A percentile compares a stretch with the other conserved stretches of the same genome.
Evolutionary conservation across 2,797 vertebrate genomes (phyloP).

Genomic region (Bovichtus variegatus): DNA sequence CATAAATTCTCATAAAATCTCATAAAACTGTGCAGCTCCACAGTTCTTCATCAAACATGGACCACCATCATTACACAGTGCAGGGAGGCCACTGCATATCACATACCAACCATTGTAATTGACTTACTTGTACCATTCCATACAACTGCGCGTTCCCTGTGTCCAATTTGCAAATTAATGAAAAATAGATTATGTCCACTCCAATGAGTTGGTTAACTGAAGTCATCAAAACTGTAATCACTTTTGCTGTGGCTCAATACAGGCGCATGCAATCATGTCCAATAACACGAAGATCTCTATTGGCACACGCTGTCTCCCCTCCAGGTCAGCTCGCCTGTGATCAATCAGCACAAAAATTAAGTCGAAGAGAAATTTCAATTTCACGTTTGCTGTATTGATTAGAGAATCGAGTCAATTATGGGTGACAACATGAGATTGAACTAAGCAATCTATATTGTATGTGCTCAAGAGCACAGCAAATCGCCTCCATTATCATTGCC

Average conservation of each 20-base stretch:
- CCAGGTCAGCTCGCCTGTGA: constrained; percentile 37
- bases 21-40: not conserved
- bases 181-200: constrained; percentile 60
- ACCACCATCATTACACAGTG: not conserved
- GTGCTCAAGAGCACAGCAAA: constrained; percentile 51
- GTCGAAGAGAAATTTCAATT: constrained; percentile 74
- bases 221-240: constrained; percentile 73
- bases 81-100: not conserved
- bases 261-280: constrained; percentile 48
- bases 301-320: constrained; percentile 38
- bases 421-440: constrained; percentile 64
- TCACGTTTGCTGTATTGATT: constrained; percentile 72
- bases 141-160: constrained; percentile 17
- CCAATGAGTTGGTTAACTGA: constrained; percentile 60
- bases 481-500: constrained; percentile 33
- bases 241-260: constrained; percentile 62
- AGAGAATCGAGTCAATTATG: constrained; percentile 76
- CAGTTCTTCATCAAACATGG: constrained; percentile 26
- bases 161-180: constrained; percentile 61
- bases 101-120: constrained; percentile 23
- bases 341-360: constrained; percentile 76
- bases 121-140: constrained; percentile 31
- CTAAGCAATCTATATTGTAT: constrained; percentile 56
- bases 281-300: constrained; percentile 69
- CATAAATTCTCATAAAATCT: too few relatives aligned